These are phyloP conservation scores for Drosophila repletoides DNA, from an alignment of 1,140 invertebrate genomes.

Conservation along the genomic window DNA sequence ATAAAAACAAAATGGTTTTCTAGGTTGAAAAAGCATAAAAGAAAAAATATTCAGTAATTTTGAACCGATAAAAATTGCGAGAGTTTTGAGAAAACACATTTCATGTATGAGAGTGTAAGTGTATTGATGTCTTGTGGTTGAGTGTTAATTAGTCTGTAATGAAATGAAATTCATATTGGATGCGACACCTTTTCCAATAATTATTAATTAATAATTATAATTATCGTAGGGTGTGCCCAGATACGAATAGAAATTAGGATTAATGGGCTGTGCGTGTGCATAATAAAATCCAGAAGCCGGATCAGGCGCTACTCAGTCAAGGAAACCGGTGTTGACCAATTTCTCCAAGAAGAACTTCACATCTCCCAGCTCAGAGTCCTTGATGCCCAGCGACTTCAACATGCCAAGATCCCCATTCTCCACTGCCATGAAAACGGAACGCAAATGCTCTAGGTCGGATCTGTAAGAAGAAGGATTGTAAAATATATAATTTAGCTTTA, in stretches of 20 bases:
- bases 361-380: slow-evolving; percentile 97
- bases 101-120: slow-evolving; percentile 13
- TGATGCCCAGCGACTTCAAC: slow-evolving; percentile 96
- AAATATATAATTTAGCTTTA: slow-evolving; percentile 1
- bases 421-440: slow-evolving; percentile 97
- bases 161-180: not conserved
- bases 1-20: not conserved
- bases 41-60: not conserved
- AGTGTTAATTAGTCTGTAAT: slow-evolving; percentile 16
- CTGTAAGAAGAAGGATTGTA: slow-evolving; percentile 73
- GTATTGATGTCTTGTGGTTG: slow-evolving; percentile 15
- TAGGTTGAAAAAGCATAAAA: slow-evolving; percentile 2
- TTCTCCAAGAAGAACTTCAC: slow-evolving; percentile 99
- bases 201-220: slow-evolving; percentile 81
- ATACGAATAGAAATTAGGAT: slow-evolving; percentile 86
- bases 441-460: slow-evolving; percentile 94
- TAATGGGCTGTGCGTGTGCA: slow-evolving; percentile 85
- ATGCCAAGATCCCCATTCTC: slow-evolving; percentile 97
- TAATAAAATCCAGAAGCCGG: slow-evolving; percentile 86
- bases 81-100: slow-evolving; percentile 44
- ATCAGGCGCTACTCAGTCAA: slow-evolving; percentile 92
- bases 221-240: slow-evolving; percentile 81
- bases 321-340: slow-evolving; percentile 97
- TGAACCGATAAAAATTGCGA: slow-evolving; percentile 24
- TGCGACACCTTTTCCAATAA: slow-evolving; percentile 33